Base-by-base conservation (phyloP, 2,888 invertebrate species). In the Philhelius pedissequus region DNA sequence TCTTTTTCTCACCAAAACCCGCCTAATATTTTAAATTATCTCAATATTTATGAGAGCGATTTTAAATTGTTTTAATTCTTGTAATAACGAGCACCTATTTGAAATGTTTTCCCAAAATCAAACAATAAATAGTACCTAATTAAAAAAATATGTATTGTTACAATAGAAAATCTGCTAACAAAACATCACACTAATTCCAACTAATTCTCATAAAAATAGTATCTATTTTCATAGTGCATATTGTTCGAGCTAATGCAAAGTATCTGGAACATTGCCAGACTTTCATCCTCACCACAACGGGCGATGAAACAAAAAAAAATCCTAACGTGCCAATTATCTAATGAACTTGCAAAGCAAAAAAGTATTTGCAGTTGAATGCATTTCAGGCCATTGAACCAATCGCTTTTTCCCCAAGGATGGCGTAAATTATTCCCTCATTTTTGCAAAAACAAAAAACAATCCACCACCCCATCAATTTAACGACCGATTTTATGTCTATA, bases 311-410 rank as follows among this genome's bases (percentile, higher is more conserved):
- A 40, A 60, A 58, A 22, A 38, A 30, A 27, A 56, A 18, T 30
- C 30, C 45, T 78, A 69, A 62, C 74, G 82, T 70, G 62, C 74
- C 74, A 79, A 83, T 79, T 79, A 74, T 69, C 83, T 64, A 74
- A 78, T 79, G 79, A 79, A 79, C 79, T 78, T 75, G 64, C 62
- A 64, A 58, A 38, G 52, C 45, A 68, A 66, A 58, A n/a, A 48
- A 22, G 62, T 73, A 79, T 83, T 69, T 79, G 79, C 79, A 83
- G 58, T 69, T 74, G 74, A 83, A 79, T 79, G 83, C 79, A 83
- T 83, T 74, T 79, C 69, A 62, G 74, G 70, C 64, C 83, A 79
- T 79, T 83, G 83, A 79, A 74, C 79, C 56, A 22, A 66, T 7
- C 4, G 9, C 18, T 32, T 32, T 52, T 20, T 22, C 18, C 35